Evolutionary conservation across 2,113 vertebrate species (phyloP), one percentile per base, ranked within the genome.

Genomic region (sheep (Ovis aries)): DNA sequence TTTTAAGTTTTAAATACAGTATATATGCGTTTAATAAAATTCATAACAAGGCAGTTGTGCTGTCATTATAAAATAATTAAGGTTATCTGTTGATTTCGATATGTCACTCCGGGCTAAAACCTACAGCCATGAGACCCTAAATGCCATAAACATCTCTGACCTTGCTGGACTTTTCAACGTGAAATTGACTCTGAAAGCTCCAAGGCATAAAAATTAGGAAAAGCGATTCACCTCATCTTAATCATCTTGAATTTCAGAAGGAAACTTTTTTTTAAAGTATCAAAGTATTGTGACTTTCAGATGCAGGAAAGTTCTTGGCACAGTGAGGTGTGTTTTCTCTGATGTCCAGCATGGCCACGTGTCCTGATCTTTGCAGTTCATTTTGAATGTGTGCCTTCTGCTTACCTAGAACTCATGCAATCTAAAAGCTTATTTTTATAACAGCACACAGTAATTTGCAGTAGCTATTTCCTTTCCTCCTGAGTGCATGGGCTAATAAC

Each of bases 11-110:
- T 98, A 99, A 99, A 98, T 98, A 98, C 97, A 99, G 98, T 92
- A 96, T 48, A 98, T 98, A 97, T 96, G 95, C 40, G 64, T 96
- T 96, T 97, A 97, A 97, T 94, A 98, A 98, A 97, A 98, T 91
- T 98, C 94, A 43, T 98, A 98, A 98, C 98, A 99, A 99, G 98
- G 98, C 99, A 98, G 98, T 99, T 99, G 99, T 99, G 99, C 99
- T 99, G 97, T 98, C 94, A 97, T 97, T 98, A 96, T 90, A 96
- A 97, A 97, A 95, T 97, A 93, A 92, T 84, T 94, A 98, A 98
- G 86, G 97, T 97, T 98, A 97, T 96, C 98, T 96, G 98, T 97
- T 95, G 77, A 95, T 95, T 98, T 97, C 97, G 98, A 36, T 88
- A 48, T 83, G 96, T 98, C 98, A 92, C 94, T 98, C 98, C 94